Base-by-base conservation (phyloP, 2,113 vertebrate species). In the Semnopithecus entellus region DNA sequence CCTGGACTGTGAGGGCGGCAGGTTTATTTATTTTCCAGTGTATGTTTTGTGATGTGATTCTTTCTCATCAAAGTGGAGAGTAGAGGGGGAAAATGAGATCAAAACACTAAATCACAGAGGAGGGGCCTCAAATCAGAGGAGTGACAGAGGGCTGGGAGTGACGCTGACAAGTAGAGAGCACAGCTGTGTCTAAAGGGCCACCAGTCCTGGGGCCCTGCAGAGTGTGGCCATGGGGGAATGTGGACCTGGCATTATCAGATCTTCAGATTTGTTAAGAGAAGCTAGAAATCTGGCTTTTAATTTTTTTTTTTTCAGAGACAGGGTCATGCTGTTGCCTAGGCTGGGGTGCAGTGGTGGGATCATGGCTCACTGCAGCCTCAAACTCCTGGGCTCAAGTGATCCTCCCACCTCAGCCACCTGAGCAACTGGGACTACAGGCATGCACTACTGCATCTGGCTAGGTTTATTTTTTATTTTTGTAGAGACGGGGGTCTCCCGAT, bases 141-240 rank as follows among this genome's bases (percentile, higher is more conserved):
- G 30, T 48, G 18, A 4, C 59, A 7, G 2, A 50, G 83, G 38
- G 16, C 73, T 35, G 38, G 48, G 79, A 8, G 48, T 45, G 20
- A 16, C 0, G 1, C 7, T 66, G 52, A 68, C n/a, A 5, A 30
- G 59, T 1, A 0, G 52, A 68, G 43, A 32, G 20, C 85, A 25
- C 1, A 27, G 48, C 68, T 35, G 35, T 45, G 66, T 25, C 32
- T 22, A 3, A 8, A 18, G 40, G 38, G 27, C 2, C 57, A 11
- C 2, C 0, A 2, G 35, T 52, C 52, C 87, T 10, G 13, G 45
- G 30, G 75, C 18, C 59, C 55, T 55, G 38, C 1, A 9, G 68
- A 79, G 43, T 8, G 4, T n/a, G 88, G 18, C 64, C 10, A 0
- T 2, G 2, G 1, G 25, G 38, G 55, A 61, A 16, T 0, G 2